phyloP scores from a whole-genome alignment of 2,888 invertebrate genomes.

The Xylocampa areola region DNA sequence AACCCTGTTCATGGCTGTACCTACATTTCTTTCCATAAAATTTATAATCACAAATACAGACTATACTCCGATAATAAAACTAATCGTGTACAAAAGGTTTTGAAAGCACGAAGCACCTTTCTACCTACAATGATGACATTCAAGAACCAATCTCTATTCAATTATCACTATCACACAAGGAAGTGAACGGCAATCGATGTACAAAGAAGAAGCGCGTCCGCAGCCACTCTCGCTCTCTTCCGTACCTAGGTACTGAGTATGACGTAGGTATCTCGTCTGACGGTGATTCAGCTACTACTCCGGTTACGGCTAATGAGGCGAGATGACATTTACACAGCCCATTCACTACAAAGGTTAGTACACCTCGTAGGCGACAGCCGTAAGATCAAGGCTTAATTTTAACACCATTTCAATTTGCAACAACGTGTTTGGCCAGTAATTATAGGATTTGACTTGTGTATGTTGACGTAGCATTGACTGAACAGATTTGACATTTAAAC shows the following conservation, averaged over 20 bases:
- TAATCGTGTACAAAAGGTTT: background rate
- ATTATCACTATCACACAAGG: slow-evolving; percentile 42
- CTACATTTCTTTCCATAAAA: no score
- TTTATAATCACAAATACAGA: background rate
- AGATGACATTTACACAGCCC: slow-evolving; percentile 72
- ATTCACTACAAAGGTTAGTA: slow-evolving; percentile 72
- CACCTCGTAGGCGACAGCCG: slow-evolving; percentile 63
- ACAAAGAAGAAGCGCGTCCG: slow-evolving; percentile 30
- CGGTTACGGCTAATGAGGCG: slow-evolving; percentile 60
- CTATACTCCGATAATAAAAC: background rate
- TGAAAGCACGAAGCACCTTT: slow-evolving; percentile 25
- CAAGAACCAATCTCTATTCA: slow-evolving; percentile 27
- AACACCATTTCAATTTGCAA: slow-evolving; percentile 27
- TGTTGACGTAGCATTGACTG: background rate
- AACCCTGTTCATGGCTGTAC: no score
- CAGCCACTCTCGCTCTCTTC: slow-evolving; percentile 32
- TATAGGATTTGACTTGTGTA: slow-evolving; percentile 6
- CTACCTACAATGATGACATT: slow-evolving; percentile 28
- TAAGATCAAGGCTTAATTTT: slow-evolving; percentile 73
- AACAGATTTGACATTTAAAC: no score
- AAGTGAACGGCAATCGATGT: slow-evolving; percentile 47
- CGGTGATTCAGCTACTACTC: slow-evolving; percentile 48
- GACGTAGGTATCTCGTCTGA: slow-evolving; percentile 8
- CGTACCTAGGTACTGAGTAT: slow-evolving; percentile 22
- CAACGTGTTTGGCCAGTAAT: slow-evolving; percentile 9